Percentiles rank a stretch among this genome's conserved stretches.
These are phyloP conservation scores for Notarius lentiginosus DNA, from an alignment of 2,113 vertebrate species.

Conservation along the genomic window DNA sequence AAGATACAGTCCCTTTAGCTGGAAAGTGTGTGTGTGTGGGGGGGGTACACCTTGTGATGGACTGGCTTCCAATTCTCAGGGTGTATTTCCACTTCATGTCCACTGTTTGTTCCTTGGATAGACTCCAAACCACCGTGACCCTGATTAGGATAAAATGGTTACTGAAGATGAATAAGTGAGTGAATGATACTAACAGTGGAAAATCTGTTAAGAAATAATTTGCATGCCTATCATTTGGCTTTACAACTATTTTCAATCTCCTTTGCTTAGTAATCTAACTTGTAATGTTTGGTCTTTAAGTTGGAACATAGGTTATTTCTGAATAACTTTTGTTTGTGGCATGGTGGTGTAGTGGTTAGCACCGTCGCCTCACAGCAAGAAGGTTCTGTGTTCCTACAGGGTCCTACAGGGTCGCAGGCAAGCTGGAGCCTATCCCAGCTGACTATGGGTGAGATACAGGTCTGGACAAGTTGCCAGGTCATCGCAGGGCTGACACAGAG, in stretches of 20 bases:
- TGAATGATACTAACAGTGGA: neutral
- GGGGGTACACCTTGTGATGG: neutral
- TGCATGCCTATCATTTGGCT: neutral
- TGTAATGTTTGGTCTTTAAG: neutral
- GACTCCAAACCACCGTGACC: neutral
- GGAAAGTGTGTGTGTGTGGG: neutral
- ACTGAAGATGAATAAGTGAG: neutral
- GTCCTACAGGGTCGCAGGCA: no score
- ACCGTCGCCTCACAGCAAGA: no score
- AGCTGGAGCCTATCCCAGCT: no score
- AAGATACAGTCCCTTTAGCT: neutral
- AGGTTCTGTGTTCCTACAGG: no score
- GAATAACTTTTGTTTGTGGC: neutral
- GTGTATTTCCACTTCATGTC: neutral
- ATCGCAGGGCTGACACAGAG: no score
- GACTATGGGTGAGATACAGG: no score
- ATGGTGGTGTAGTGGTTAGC: neutral
- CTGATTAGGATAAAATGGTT: neutral
- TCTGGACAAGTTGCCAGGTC: no score
- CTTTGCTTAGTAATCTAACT: neutral
- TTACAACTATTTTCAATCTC: neutral
- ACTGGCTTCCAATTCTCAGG: neutral
- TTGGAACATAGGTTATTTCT: neutral
- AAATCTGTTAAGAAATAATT: neutral
- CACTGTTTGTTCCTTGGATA: neutral